A percentile compares a stretch with the other conserved stretches of the same genome.
Conservation (phyloP, 2,797 vertebrate species). For the Arctocebus calabarensis region DNA sequence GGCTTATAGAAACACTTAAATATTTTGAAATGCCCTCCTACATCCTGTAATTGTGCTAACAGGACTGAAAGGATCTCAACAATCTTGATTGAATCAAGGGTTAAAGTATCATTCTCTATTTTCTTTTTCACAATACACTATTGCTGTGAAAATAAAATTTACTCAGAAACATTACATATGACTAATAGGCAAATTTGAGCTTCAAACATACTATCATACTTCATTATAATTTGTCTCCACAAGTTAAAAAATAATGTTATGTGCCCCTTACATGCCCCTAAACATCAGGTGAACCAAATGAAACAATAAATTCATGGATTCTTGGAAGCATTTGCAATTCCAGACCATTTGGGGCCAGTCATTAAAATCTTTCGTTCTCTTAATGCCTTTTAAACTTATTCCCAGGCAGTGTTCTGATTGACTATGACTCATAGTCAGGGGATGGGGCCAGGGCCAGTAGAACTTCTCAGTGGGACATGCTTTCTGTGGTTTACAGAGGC, state of each 20-base stretch:
- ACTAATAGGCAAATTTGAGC: conserved; percentile 36
- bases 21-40: conserved; percentile 65
- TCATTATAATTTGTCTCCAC: neutral
- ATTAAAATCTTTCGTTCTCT: conserved; percentile 57
- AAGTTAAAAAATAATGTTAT: neutral
- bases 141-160: conserved; percentile 55
- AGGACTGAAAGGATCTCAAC: conserved; percentile 47
- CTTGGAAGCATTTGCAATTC: conserved; percentile 37
- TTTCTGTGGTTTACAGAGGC: neutral
- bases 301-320: conserved; percentile 22
- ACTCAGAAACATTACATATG: conserved; percentile 26
- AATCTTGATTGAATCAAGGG: conserved; percentile 21
- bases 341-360: neutral
- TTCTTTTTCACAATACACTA: conserved; percentile 35
- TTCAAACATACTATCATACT: neutral
- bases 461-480: conserved; percentile 26
- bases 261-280: neutral
- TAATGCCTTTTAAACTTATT: conserved; percentile 66
- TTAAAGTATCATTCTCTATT: conserved; percentile 37
- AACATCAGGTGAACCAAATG: neutral
- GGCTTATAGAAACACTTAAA: conserved; percentile 64
- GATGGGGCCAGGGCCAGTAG: neutral
- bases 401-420: neutral
- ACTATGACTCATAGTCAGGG: conserved; percentile 63
- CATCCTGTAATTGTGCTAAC: conserved; percentile 64